Percentiles rank a stretch among this genome's conserved stretches.
These are phyloP conservation scores for Salvelinus fontinalis DNA, from an alignment of 2,113 vertebrate species.

Conservation along the genomic window DNA sequence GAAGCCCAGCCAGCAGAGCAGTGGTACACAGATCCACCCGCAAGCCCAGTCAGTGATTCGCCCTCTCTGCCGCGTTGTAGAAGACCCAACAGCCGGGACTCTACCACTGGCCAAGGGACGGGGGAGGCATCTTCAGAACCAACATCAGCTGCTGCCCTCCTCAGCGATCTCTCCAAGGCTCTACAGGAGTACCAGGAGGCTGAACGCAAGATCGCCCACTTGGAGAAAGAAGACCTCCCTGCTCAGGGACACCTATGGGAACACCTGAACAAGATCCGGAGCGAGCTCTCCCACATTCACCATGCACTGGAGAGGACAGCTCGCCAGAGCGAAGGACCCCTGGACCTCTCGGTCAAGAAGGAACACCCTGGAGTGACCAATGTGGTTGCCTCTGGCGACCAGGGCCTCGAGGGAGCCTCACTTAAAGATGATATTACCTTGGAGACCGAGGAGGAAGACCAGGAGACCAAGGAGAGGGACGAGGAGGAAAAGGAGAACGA, in stretches of 20 bases:
- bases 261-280: slow-evolving; percentile 89
- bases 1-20: slow-evolving; percentile 56
- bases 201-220: slow-evolving; percentile 82
- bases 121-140: slow-evolving; percentile 61
- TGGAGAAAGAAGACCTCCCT: slow-evolving; percentile 77
- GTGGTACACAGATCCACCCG: slow-evolving; percentile 57
- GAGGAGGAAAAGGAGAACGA: slow-evolving; percentile 46
- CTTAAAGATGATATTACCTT: slow-evolving; percentile 42
- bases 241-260: slow-evolving; percentile 86
- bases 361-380: slow-evolving; percentile 24
- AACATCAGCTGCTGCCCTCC: slow-evolving; percentile 73
- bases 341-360: slow-evolving; percentile 91
- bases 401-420: slow-evolving; percentile 31
- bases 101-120: slow-evolving; percentile 12
- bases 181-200: slow-evolving; percentile 88
- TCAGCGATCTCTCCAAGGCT: slow-evolving; percentile 84
- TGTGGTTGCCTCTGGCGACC: not conserved
- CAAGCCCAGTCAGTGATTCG: slow-evolving; percentile 52
- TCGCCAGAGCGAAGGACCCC: slow-evolving; percentile 78
- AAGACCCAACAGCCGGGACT: slow-evolving; percentile 36
- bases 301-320: slow-evolving; percentile 82
- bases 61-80: slow-evolving; percentile 31
- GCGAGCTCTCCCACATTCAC: slow-evolving; percentile 89
- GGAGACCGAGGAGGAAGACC: slow-evolving; percentile 69
- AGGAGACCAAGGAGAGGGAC: slow-evolving; percentile 49